Evolutionary conservation across 2,797 vertebrate genomes (phyloP).

Genomic region (Notamacropus eugenii): DNA sequence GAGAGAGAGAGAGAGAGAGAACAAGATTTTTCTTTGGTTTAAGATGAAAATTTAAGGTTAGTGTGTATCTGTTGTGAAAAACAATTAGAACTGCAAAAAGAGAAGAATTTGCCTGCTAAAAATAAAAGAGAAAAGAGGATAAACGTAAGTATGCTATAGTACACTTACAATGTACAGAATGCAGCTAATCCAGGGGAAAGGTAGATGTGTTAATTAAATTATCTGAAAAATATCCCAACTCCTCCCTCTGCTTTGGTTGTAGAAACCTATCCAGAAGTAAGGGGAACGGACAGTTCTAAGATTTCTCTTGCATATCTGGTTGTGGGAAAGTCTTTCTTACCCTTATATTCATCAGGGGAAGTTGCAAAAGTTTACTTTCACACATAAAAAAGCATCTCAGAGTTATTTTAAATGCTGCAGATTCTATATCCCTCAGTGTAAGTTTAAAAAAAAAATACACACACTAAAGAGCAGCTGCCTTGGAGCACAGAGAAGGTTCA

Average conservation of each 20-base stretch:
- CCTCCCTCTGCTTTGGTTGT: not conserved
- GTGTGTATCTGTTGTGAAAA: not conserved
- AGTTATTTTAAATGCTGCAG: not conserved
- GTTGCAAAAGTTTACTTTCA: rapidly evolving
- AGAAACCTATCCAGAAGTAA: rapidly evolving
- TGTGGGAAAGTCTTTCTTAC: not conserved
- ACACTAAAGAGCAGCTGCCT: not conserved
- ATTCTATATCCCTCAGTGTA: not conserved
- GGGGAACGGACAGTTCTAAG: not conserved
- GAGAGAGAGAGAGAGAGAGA: not conserved
- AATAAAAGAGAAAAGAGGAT: not conserved
- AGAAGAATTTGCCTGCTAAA: not conserved
- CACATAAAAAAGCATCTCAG: rapidly evolving
- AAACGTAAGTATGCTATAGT: no score
- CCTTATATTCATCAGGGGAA: rapidly evolving
- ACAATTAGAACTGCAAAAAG: not conserved
- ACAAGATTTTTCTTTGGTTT: rapidly evolving
- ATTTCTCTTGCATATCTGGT: rapidly evolving
- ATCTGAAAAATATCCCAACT: not conserved
- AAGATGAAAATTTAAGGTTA: not conserved
- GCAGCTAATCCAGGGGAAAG: not conserved
- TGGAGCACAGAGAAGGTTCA: not conserved
- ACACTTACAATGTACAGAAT: not conserved
- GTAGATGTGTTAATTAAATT: not conserved
- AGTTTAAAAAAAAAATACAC: not conserved